These are phyloP conservation scores for Mormyrus hasselquistii DNA, from an alignment of 2,797 vertebrate genomes.

Conservation along the genomic window DNA sequence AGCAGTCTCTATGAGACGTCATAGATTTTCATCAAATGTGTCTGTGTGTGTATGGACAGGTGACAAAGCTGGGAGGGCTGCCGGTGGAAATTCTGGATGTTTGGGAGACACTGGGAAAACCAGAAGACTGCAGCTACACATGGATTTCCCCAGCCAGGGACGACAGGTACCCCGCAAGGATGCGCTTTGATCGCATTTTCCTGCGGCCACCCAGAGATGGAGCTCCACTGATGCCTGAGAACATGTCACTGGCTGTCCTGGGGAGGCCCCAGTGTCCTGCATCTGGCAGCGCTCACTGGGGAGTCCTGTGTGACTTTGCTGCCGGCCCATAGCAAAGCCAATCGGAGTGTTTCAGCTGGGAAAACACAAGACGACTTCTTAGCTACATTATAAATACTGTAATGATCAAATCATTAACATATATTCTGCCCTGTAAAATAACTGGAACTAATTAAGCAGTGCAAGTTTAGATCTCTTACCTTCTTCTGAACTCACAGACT, in stretches of 20 bases:
- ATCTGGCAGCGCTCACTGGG: slow-evolving; percentile 78
- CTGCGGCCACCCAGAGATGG: slow-evolving; percentile 45
- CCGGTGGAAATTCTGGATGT: slow-evolving; percentile 58
- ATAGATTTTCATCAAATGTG: background rate
- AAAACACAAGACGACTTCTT: background rate
- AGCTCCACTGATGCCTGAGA: slow-evolving; percentile 50
- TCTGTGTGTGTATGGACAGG: slow-evolving; percentile 42
- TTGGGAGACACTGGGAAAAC: slow-evolving; percentile 70
- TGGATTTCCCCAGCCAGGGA: slow-evolving; percentile 71
- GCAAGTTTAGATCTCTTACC: background rate
- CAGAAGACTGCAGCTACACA: slow-evolving; percentile 68
- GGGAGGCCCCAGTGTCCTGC: slow-evolving; percentile 70
- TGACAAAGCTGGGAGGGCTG: slow-evolving; percentile 57
- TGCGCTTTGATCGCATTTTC: slow-evolving; percentile 70
- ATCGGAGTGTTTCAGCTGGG: background rate
- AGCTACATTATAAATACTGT: background rate
- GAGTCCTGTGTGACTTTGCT: slow-evolving; percentile 63
- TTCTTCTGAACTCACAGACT: background rate
- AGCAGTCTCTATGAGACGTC: background rate
- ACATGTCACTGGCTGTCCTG: slow-evolving; percentile 65
- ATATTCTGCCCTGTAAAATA: background rate
- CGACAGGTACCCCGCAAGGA: slow-evolving; percentile 56
- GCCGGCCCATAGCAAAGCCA: background rate
- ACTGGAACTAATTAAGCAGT: background rate
- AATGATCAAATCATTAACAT: background rate